Evolutionary conservation across 2,888 invertebrate species (phyloP).

Genomic region (Patella depressa): DNA sequence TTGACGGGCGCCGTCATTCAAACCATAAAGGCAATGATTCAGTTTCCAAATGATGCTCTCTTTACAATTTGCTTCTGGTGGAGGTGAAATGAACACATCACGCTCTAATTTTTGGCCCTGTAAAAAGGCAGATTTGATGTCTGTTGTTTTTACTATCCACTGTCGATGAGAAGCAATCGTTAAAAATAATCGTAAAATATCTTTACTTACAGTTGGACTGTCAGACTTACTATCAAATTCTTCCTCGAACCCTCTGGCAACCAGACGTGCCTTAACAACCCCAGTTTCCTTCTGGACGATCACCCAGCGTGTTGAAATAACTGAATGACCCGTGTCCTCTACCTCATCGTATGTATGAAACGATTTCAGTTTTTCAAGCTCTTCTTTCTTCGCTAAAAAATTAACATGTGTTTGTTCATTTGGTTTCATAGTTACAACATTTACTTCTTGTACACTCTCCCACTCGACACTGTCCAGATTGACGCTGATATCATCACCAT

Average conservation of each 20-base stretch:
- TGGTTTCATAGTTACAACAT: background rate
- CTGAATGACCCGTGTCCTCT: slow-evolving; percentile 21
- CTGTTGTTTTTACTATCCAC: slow-evolving; percentile 43
- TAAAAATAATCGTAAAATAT: slow-evolving; percentile 32
- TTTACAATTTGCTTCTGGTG: slow-evolving; percentile 25
- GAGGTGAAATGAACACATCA: slow-evolving; percentile 37
- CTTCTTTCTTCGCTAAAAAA: slow-evolving; percentile 25
- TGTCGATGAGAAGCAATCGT: slow-evolving; percentile 30
- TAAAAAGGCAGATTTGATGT: slow-evolving; percentile 45
- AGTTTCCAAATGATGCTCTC: background rate
- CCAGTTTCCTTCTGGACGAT: slow-evolving; percentile 29
- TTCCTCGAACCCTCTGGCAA: slow-evolving; percentile 40
- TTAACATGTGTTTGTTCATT: background rate
- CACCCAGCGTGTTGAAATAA: slow-evolving; percentile 29
- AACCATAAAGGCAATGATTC: no score
- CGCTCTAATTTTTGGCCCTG: slow-evolving; percentile 37
- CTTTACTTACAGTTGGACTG: slow-evolving; percentile 34
- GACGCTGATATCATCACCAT: background rate
- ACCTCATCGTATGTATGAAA: slow-evolving; percentile 33
- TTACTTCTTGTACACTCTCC: background rate
- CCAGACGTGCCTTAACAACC: slow-evolving; percentile 33
- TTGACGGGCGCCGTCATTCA: no score
- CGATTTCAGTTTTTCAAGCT: slow-evolving; percentile 29
- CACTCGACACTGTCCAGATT: background rate
- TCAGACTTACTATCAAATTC: slow-evolving; percentile 16